Evolutionary conservation across 2,888 invertebrate genomes (phyloP), one percentile per base, ranked within the genome.

Genomic region (Tolmerus cingulatus): DNA sequence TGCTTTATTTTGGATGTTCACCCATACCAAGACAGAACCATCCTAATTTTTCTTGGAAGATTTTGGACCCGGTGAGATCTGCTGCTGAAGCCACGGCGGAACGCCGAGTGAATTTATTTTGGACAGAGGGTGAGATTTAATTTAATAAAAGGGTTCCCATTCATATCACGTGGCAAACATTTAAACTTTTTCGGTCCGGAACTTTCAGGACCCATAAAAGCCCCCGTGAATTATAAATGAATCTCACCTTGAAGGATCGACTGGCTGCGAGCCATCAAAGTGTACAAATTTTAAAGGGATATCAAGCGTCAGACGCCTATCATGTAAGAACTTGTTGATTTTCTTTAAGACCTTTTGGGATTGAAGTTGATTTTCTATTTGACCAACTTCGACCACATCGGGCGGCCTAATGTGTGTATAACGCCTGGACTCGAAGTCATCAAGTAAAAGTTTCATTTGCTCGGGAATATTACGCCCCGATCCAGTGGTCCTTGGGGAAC

Each of bases 301-400:
- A 79, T 79, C 79, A 79, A 79, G 55, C 79, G 79, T 79, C 79
- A 79, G 79, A 79, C 23, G 79, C 79, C 79, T 51, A 79, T 79
- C 79, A 79, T 79, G 40, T 46, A 79, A 79, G 79, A 19, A 79
- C 79, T 79, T 79, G 79, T 79, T 79, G 79, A 79, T 79, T 79
- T 79, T 79, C 55, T 79, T 79, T 79, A 79, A 79, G 79, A 79
- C 79, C 79, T 79, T 79, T 79, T 51, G 79, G 79, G 79, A 79
- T 79, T 79, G 79, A 79, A 79, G 30, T 43, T 51, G 79, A 79
- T 79, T 79, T 79, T 79, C 79, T 79, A 79, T 79, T 79, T 79
- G 79, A 79, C 51, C 79, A 46, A 46, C 46, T 46, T 66, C 51
- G 23, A 14, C 23, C 23, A 51, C 79, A 79, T 8, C 23, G 46